Evolutionary conservation across 2,113 vertebrate genomes (phyloP).

Genomic region (Thalassoma bifasciatum): DNA sequence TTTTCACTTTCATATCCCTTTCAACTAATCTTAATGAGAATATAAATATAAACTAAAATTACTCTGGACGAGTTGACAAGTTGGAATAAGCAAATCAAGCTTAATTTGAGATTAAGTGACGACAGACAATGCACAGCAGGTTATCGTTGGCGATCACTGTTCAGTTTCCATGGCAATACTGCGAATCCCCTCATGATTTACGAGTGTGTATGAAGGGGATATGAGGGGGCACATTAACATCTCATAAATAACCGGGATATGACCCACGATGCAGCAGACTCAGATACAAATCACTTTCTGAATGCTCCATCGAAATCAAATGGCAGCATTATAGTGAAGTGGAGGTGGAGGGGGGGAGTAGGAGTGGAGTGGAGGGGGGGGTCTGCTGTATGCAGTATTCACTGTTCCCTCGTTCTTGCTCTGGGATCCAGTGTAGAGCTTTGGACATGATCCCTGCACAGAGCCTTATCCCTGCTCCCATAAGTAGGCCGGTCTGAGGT

Average conservation of each 20-base stretch:
- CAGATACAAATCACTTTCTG: constrained; percentile 30
- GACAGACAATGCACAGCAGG: constrained; percentile 4
- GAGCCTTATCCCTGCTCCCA: constrained; percentile 51
- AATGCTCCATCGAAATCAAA: constrained; percentile 35
- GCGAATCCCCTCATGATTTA: constrained; percentile 20
- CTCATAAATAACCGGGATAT: constrained; percentile 23
- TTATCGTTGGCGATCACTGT: constrained; percentile 16
- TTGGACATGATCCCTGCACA: constrained; percentile 65
- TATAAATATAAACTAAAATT: not conserved
- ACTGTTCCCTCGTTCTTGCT: constrained; percentile 49
- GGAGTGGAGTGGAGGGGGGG: too few relatives aligned
- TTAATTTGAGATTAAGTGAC: constrained; percentile 33
- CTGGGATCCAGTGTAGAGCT: constrained; percentile 48
- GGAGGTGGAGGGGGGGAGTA: too few relatives aligned
- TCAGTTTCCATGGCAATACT: constrained; percentile 28
- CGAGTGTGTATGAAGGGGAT: constrained; percentile 9
- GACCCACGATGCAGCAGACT: constrained; percentile 16
- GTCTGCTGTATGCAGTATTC: constrained; percentile 16
- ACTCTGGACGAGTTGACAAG: constrained; percentile 33
- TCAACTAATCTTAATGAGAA: too few relatives aligned
- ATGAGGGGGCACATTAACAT: constrained; percentile 24
- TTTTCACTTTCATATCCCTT: too few relatives aligned
- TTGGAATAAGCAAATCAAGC: constrained; percentile 31
- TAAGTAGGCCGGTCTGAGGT: constrained; percentile 63
- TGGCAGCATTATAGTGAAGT: constrained; percentile 1